phyloP scores from a whole-genome alignment of 2,888 invertebrate genomes.

The Sabatieria punctata region DNA sequence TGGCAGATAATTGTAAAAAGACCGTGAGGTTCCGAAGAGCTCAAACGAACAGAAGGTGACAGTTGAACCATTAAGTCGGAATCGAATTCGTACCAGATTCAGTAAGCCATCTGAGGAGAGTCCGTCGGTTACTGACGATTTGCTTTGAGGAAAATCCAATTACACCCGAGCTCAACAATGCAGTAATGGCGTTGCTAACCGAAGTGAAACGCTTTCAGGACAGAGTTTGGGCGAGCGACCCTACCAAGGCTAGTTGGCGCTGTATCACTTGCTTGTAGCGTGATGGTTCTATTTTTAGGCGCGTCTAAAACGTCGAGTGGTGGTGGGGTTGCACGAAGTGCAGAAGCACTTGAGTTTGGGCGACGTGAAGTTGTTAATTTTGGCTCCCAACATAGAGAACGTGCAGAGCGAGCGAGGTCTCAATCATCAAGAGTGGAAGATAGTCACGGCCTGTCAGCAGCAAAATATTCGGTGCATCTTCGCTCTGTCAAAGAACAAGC shows the following conservation, averaged over 20 bases:
- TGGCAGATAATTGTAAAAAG: too few species aligned
- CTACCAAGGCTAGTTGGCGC: slow-evolving; percentile 39
- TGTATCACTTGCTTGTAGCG: too few species aligned
- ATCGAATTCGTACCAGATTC: too few species aligned
- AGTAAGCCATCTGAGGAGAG: too few species aligned
- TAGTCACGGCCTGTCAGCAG: slow-evolving; percentile 39
- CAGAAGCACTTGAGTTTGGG: slow-evolving; percentile 43
- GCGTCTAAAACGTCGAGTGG: slow-evolving; percentile 40
- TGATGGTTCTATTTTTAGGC: slow-evolving; percentile 13
- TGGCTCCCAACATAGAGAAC: slow-evolving; percentile 46
- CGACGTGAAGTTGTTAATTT: slow-evolving; percentile 44
- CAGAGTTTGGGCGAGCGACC: slow-evolving; percentile 43
- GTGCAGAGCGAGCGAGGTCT: too few species aligned
- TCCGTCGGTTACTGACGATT: too few species aligned
- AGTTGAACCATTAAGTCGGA: too few species aligned
- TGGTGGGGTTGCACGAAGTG: slow-evolving; percentile 47
- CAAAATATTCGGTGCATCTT: slow-evolving; percentile 45
- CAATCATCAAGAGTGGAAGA: slow-evolving; percentile 40
- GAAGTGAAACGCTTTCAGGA: slow-evolving; percentile 47
- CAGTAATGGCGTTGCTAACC: slow-evolving; percentile 39
- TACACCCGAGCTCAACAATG: slow-evolving; percentile 41
- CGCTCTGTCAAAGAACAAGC: slow-evolving; percentile 41
- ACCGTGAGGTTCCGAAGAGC: too few species aligned
- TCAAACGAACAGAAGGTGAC: too few species aligned
- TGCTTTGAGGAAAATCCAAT: slow-evolving; percentile 46